Conservation (phyloP, 2,113 vertebrate species). For the Dasyornis broadbenti region DNA sequence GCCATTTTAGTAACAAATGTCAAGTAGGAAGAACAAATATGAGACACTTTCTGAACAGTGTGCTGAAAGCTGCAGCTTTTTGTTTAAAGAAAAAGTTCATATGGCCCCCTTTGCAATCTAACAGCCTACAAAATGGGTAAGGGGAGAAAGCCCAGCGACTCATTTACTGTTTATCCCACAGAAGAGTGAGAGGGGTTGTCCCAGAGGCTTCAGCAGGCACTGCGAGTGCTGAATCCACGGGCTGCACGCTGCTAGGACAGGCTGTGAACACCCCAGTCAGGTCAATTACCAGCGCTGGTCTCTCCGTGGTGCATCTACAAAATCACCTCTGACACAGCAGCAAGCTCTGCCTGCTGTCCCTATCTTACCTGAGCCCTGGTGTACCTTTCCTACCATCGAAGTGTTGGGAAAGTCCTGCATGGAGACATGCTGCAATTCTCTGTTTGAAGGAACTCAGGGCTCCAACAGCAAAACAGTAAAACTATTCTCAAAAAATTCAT, state of each 20-base stretch:
- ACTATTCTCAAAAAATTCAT: not conserved
- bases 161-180: not conserved
- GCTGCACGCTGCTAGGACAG: not conserved
- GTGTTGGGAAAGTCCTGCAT: not conserved
- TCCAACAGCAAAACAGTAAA: not conserved
- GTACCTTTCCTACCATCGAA: not conserved
- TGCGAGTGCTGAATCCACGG: not conserved
- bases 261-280: not conserved
- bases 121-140: not conserved
- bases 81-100: not conserved
- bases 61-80: not conserved
- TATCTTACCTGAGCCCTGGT: not conserved
- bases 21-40: not conserved
- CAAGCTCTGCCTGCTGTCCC: not conserved
- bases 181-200: not conserved
- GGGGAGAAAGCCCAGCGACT: not conserved
- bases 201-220: not conserved
- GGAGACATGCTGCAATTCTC: not conserved
- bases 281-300: not conserved
- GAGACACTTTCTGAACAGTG: not conserved
- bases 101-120: not conserved
- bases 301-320: not conserved
- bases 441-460: not conserved
- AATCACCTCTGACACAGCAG: not conserved
- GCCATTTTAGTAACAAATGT: not conserved